Evolutionary conservation across 1,140 invertebrate species (phyloP), one percentile per base, ranked within the genome.

Genomic region (Neodiprion lecontei): DNA sequence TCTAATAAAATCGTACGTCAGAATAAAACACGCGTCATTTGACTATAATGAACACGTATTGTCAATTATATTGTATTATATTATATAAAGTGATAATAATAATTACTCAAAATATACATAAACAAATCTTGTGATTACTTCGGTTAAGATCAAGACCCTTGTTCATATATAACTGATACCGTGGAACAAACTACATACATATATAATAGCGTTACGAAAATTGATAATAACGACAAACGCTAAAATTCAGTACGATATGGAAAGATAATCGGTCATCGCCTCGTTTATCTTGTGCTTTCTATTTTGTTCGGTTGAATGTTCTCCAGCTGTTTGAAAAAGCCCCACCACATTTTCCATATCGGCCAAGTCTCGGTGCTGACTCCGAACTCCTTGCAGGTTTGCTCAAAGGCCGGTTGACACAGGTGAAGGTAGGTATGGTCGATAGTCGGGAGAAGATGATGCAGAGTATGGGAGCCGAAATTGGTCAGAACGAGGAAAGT

Each of bases 371-470:
- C 86, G 48, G 90, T 88, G 1, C 91, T 87, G 1, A 91, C 87
- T 66, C 90, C 89, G 82, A 95, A 96, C 82, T 96, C 91, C 67
- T 91, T 82, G 73, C 93, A 92, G 1, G 93, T 93, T 79, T 95
- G 83, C 14, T 92, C 78, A 48, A 95, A 91, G 11, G 92, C 84
- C 0, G 92, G 91, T 78, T 93, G 89, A 11, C 96, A 87, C n/a
- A 91, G 84, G 2, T 90, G 87, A 23, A 96, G 84, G 70, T 92
- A 90, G 0, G 90, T 91, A 79, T 96, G 95, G 81, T 96, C 95
- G 14, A 96, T 80, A 0, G 94, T 95, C 0, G 95, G 95, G 77
- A 96, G 92, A 1, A 97, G 86, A 88, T 96, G 95, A 83, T 97
- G 95, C 1, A 96, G 85, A 1, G 88, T 87, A 83, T 97, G 96